These are phyloP conservation scores for Epirrita christyi DNA, from an alignment of 2,888 invertebrate genomes.

Conservation along the genomic window DNA sequence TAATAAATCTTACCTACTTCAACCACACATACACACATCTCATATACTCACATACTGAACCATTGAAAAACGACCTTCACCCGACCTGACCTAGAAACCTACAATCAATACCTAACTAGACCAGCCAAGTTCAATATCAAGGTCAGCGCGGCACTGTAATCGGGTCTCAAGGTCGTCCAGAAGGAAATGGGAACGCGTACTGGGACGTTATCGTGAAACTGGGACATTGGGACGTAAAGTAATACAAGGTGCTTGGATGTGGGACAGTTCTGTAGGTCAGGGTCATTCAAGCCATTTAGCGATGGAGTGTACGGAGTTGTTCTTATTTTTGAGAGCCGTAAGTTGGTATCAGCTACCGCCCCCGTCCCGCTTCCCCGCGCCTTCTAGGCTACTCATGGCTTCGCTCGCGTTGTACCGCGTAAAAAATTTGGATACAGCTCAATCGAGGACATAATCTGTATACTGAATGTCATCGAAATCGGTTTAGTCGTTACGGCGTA, in stretches of 20 bases:
- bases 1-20: no score
- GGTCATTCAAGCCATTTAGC: no score
- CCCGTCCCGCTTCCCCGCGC: no score
- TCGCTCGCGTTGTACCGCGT: no score
- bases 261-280: neutral
- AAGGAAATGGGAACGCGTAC: conserved; percentile 34
- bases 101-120: neutral
- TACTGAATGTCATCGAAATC: no score
- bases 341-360: no score
- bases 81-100: neutral
- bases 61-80: neutral
- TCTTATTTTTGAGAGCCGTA: no score
- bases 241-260: neutral
- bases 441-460: no score
- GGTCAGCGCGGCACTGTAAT: conserved; percentile 27
- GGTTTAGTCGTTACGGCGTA: no score
- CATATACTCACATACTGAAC: neutral
- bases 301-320: no score
- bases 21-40: neutral
- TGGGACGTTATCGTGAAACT: neutral
- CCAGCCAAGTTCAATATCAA: conserved; percentile 26
- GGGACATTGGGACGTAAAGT: neutral
- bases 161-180: conserved; percentile 41
- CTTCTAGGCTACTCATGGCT: no score
- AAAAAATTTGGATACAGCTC: no score